A percentile compares a stretch with the other conserved stretches of the same genome.
Conservation (phyloP, 2,113 vertebrate genomes). For the Amphiprion ocellaris region DNA sequence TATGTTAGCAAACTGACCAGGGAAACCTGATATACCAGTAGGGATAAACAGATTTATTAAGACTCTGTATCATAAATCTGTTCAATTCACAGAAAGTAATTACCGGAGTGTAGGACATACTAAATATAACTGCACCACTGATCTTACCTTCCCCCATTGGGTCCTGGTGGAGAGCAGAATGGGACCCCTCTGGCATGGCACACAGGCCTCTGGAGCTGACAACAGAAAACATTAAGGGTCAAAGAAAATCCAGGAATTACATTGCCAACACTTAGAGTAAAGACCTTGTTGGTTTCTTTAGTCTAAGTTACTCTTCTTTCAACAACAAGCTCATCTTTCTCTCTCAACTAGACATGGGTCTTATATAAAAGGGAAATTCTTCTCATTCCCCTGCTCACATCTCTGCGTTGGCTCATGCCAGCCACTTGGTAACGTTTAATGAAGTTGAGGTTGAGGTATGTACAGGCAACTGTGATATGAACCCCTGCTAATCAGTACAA, state of each 20-base stretch:
- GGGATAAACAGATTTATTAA: constrained; percentile 35
- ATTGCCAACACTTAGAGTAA: constrained; percentile 16
- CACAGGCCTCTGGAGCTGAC: constrained; percentile 76
- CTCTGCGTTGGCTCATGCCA: constrained; percentile 65
- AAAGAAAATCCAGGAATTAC: constrained; percentile 33
- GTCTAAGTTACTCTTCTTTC: constrained; percentile 14
- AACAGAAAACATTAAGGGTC: constrained; percentile 67
- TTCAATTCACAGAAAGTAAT: constrained; percentile 15
- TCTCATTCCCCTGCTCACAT: constrained; percentile 72
- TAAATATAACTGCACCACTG: neutral
- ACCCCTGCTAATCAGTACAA: constrained; percentile 37
- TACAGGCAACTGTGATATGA: constrained; percentile 42
- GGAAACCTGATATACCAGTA: constrained; percentile 37
- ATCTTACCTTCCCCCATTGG: constrained; percentile 88
- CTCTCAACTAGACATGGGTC: constrained; percentile 5
- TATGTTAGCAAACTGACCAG: constrained; percentile 26
- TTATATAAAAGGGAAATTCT: constrained; percentile 70
- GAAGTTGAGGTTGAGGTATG: constrained; percentile 41
- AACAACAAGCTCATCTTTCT: neutral
- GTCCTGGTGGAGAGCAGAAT: constrained; percentile 75
- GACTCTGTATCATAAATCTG: constrained; percentile 31
- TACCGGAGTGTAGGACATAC: neutral
- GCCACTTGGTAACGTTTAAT: constrained; percentile 56
- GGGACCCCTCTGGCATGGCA: constrained; percentile 86
- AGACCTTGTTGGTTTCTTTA: constrained; percentile 8